Evolutionary conservation across 2,888 invertebrate genomes (phyloP).

Genomic region (Cryptocephalus primarius): DNA sequence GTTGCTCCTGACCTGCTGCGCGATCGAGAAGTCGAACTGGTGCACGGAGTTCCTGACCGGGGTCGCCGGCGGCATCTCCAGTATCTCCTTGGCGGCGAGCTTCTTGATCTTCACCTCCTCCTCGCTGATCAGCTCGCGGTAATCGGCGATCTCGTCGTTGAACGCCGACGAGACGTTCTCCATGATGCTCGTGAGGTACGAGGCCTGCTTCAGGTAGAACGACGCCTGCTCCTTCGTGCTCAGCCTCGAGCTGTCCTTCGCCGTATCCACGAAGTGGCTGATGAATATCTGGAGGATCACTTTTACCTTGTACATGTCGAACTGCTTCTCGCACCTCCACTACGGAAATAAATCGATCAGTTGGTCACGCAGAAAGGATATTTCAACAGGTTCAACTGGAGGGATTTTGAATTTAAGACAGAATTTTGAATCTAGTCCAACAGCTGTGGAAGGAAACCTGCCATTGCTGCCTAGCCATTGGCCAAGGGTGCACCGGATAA

Average conservation of each 20-base stretch:
- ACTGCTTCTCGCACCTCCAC: conserved; percentile 26
- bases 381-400: no score
- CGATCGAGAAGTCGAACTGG: conserved; percentile 9
- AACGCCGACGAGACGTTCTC: conserved; percentile 44
- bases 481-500: no score
- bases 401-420: no score
- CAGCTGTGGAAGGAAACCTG: background rate
- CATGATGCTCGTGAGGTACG: conserved; percentile 51
- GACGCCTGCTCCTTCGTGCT: conserved; percentile 50
- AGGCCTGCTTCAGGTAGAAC: conserved; percentile 60
- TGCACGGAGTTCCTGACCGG: conserved; percentile 15
- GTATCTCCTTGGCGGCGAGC: conserved; percentile 4
- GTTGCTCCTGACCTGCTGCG: no score
- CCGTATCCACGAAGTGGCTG: conserved; percentile 60
- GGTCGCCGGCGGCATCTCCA: conserved; percentile 12
- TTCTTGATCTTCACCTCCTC: conserved; percentile 12
- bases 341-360: conserved; percentile 6
- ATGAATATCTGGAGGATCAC: conserved; percentile 59
- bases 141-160: conserved; percentile 31
- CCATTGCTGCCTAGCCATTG: no score
- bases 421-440: background rate
- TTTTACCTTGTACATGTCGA: conserved; percentile 50
- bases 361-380: no score
- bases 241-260: conserved; percentile 51
- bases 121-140: conserved; percentile 7